Conservation (phyloP, 2,797 vertebrate species). For the Oreochromis grahami region DNA sequence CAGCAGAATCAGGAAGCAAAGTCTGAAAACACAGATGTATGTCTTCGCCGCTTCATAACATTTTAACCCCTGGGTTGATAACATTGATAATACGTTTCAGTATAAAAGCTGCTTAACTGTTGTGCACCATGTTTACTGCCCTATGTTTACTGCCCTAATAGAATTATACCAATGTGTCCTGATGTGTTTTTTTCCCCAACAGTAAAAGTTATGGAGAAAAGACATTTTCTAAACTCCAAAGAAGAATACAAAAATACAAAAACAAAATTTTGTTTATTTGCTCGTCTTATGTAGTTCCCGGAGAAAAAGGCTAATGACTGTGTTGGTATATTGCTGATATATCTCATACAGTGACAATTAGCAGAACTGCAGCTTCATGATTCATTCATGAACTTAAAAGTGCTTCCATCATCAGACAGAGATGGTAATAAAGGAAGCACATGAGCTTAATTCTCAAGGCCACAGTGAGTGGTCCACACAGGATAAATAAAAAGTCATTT, state of each 20-base stretch:
- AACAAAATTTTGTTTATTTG: not conserved
- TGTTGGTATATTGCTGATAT: not conserved
- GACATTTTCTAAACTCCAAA: not conserved
- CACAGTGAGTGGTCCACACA: not conserved
- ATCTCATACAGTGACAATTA: not conserved
- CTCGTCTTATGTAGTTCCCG: not conserved
- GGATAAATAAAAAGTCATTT: not conserved
- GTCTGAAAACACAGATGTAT: not conserved
- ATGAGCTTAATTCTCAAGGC: conserved; percentile 20
- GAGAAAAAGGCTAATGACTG: not conserved
- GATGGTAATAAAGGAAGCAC: not conserved
- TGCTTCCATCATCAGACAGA: not conserved
- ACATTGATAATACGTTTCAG: not conserved
- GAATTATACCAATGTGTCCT: not conserved
- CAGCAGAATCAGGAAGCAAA: not conserved
- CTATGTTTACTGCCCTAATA: not conserved
- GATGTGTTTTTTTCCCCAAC: not conserved
- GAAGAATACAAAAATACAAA: not conserved
- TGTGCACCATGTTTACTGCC: not conserved
- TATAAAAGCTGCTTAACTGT: not conserved
- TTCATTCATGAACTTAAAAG: conserved; percentile 46
- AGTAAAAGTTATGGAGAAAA: not conserved
- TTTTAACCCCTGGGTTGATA: not conserved
- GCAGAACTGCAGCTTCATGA: conserved; percentile 23
- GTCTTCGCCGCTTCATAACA: not conserved